Base-by-base conservation (phyloP, 2,113 vertebrate species). In the Aspidoscelis tigris region DNA sequence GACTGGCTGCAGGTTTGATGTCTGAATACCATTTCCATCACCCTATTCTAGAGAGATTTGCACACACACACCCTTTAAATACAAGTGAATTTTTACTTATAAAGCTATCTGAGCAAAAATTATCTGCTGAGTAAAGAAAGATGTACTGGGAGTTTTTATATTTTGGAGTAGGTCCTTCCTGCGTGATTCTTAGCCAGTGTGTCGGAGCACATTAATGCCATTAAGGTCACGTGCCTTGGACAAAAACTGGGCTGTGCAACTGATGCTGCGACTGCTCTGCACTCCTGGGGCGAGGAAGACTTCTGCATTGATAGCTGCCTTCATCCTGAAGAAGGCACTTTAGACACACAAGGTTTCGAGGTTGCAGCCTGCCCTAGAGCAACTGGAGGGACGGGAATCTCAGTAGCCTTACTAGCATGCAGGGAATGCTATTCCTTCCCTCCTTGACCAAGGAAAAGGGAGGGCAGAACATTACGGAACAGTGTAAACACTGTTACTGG, bases 331-430 rank as follows among this genome's bases (percentile, higher is more conserved):
- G 44, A 53, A 81, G 14, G 53, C 4, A 20, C 2, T 7, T 22
- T 47, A 33, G 78, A 21, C 43, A 10, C 4, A 0, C 65, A 47
- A 43, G 65, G 69, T 61, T 73, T 73, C 70, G 53, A 70, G 71
- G 53, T 72, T 81, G 80, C 22, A 26, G 33, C 39, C 69, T 58
- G 33, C 50, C 26, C 53, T n/a, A 43, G 21, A 72, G 55, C 80
- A 81, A 55, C 33, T 73, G n/a, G 73, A 82, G 41, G 50, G 79
- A 12, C 71, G 33, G 33, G 33, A 33, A 73, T 81, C 50, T 69
- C 39, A 7, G 39, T 26, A 72, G 39, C 18, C 5, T 50, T 24
- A 8, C 53, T 18, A 61, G 50, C 24, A 39, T 50, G 39, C 41
- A 74, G 55, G 55, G 61, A 73, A 21, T 24, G n/a, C 33, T 68